Conservation (phyloP, 1,140 invertebrate genomes). For the Alviniconcha marisindica region DNA sequence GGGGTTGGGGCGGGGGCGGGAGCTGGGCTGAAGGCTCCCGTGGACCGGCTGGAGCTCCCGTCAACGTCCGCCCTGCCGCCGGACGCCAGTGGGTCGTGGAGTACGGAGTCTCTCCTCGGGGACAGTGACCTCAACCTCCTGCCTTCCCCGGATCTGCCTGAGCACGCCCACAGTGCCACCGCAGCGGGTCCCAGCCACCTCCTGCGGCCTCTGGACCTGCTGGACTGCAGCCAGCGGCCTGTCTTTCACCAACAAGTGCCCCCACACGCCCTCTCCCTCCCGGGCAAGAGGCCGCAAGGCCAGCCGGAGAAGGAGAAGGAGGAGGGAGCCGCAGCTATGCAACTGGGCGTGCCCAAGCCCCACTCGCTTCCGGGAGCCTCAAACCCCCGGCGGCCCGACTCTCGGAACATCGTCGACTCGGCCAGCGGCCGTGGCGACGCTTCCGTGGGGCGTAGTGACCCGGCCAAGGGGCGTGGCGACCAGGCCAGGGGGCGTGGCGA, state of each 20-base stretch:
- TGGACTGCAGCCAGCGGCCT: conserved; percentile 34
- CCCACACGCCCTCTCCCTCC: conserved; percentile 24
- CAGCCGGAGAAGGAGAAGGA: background rate
- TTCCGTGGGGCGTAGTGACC: no score
- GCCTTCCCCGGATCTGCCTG: conserved; percentile 20
- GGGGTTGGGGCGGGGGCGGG: conserved; percentile 2
- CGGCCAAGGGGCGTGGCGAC: background rate
- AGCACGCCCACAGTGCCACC: background rate
- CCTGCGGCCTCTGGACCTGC: background rate
- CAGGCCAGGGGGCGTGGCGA: background rate
- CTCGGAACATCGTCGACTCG: conserved; percentile 6
- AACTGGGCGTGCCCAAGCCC: background rate
- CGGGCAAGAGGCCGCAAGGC: background rate
- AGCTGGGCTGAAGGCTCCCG: background rate
- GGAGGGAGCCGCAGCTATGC: conserved; percentile 35
- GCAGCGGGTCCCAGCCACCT: conserved; percentile 19
- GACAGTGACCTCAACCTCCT: conserved; percentile 13
- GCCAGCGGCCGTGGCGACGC: background rate
- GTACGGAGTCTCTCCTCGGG: conserved; percentile 28
- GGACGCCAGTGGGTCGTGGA: conserved; percentile 42
- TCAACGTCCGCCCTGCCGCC: background rate
- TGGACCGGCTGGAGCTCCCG: conserved; percentile 20
- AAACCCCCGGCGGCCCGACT: background rate
- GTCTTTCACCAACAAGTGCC: conserved; percentile 37
- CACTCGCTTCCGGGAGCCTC: background rate